These are phyloP conservation scores for Cryptocheilus praepositus DNA, from an alignment of 2,888 invertebrate genomes.

Conservation along the genomic window DNA sequence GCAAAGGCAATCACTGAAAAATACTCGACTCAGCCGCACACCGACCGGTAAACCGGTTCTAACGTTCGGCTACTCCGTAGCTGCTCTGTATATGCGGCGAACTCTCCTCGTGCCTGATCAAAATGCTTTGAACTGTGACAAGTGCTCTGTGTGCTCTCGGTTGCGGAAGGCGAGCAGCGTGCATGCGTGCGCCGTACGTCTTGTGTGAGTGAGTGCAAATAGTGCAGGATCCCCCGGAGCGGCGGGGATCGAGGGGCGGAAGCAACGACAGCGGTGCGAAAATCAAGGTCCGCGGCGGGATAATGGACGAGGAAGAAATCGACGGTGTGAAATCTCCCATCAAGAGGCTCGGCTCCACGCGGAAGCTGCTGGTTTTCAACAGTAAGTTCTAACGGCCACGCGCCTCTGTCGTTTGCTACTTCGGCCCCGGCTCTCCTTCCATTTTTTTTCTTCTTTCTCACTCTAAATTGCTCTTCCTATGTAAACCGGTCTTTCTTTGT, in stretches of 20 bases:
- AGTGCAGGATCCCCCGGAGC: background rate
- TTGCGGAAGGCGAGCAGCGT: constrained; percentile 8
- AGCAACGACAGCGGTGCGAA: constrained; percentile 18
- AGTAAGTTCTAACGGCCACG: constrained; percentile 78
- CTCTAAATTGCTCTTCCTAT: no score
- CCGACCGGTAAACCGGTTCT: constrained; percentile 49
- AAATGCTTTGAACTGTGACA: constrained; percentile 61
- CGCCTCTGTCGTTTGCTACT: no score
- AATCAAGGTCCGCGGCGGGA: constrained; percentile 46
- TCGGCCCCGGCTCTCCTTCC: no score
- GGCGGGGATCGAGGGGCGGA: constrained; percentile 5
- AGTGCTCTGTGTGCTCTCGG: constrained; percentile 38
- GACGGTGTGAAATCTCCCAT: constrained; percentile 86
- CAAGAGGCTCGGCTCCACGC: constrained; percentile 86
- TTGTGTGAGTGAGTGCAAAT: constrained; percentile 19
- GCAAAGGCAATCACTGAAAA: constrained; percentile 29
- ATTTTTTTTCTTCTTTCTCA: background rate
- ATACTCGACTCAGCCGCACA: constrained; percentile 13
- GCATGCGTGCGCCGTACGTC: background rate
- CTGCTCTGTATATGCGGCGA: constrained; percentile 18
- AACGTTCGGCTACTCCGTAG: background rate
- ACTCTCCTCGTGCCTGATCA: constrained; percentile 39
- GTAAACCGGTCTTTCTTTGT: background rate
- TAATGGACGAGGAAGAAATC: constrained; percentile 85
- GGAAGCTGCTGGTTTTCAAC: constrained; percentile 86